Conservation (phyloP, 1,140 invertebrate species). For the Tetranychus cinnabarinus region DNA sequence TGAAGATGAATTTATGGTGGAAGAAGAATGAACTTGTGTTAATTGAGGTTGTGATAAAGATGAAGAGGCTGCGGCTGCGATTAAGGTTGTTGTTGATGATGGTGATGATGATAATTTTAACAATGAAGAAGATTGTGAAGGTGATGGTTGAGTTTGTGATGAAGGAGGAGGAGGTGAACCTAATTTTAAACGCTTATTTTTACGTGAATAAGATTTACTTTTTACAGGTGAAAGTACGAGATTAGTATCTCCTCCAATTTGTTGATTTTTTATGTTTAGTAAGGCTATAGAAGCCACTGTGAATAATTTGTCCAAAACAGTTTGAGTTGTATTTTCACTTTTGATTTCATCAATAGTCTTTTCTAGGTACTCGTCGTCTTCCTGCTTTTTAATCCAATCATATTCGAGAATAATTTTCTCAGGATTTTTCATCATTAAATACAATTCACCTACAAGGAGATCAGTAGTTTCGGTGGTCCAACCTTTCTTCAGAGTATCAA, state of each 20-base stretch:
- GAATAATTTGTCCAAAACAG: constrained; percentile 1
- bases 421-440: constrained; percentile 6
- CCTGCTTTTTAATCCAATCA: neutral
- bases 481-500: constrained; percentile 1
- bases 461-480: constrained; percentile 4
- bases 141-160: neutral
- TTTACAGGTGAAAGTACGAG: neutral
- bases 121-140: neutral
- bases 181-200: neutral
- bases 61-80: neutral
- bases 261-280: neutral
- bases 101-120: neutral
- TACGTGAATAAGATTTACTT: neutral
- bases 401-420: constrained; percentile 8
- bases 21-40: too few relatives aligned
- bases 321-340: neutral
- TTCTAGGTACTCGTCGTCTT: neutral
- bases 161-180: neutral
- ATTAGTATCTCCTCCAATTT: neutral
- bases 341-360: neutral
- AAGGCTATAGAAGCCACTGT: constrained; percentile 3
- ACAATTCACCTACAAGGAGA: constrained; percentile 9
- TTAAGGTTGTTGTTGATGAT: neutral
- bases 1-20: too few relatives aligned
- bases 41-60: too few relatives aligned